These are phyloP conservation scores for Drosophila ficusphila DNA, from an alignment of 1,140 invertebrate species.

Conservation along the genomic window DNA sequence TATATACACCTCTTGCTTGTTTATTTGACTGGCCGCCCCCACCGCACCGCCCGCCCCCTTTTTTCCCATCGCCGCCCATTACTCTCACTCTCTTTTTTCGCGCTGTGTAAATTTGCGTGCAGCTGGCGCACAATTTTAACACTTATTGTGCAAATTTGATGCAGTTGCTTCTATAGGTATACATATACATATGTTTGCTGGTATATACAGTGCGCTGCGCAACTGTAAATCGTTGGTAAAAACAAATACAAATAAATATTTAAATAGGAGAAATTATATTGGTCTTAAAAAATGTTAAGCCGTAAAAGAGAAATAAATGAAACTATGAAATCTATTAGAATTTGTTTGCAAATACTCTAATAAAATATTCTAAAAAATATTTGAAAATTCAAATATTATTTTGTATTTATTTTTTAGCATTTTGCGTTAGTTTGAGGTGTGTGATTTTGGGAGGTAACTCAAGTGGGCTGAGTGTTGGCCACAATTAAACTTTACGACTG, in stretches of 20 bases:
- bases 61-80: no score
- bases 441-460: neutral
- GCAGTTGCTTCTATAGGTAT: conserved; percentile 38
- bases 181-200: conserved; percentile 25
- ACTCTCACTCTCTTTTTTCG: neutral
- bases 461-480: conserved; percentile 19
- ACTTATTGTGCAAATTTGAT: conserved; percentile 74
- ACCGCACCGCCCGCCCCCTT: no score
- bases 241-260: neutral
- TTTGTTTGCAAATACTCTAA: no score
- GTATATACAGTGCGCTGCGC: conserved; percentile 18
- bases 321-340: no score
- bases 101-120: conserved; percentile 54
- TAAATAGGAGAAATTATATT: no score
- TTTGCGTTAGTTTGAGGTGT: neutral
- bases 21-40: neutral
- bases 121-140: conserved; percentile 69
- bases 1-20: neutral
- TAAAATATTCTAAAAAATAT: no score
- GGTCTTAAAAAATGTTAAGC: no score
- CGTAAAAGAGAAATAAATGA: no score
- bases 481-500: conserved; percentile 78
- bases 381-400: no score
- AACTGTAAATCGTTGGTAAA: neutral
- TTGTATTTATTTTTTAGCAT: neutral